These are phyloP conservation scores for Galagoides demidoff DNA, from an alignment of 2,797 vertebrate species.

Conservation along the genomic window DNA sequence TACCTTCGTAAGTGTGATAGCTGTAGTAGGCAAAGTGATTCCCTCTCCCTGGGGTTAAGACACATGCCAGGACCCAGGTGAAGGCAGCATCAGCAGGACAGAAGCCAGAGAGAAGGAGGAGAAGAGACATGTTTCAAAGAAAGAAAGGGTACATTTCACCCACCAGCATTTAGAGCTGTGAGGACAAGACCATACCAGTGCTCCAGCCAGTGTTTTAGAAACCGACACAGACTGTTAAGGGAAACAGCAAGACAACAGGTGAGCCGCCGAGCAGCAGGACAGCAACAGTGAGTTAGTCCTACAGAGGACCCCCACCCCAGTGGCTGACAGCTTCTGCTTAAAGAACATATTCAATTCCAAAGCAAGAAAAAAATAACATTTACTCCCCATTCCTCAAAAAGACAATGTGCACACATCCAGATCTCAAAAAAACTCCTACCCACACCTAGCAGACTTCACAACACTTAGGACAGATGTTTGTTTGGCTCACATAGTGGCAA, in stretches of 20 bases:
- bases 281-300: not conserved
- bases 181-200: constrained; percentile 50
- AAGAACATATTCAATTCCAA: not conserved
- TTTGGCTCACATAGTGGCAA: not conserved
- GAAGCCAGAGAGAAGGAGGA: constrained; percentile 89
- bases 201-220: constrained; percentile 68
- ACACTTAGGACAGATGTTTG: accelerated
- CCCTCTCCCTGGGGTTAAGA: constrained; percentile 96
- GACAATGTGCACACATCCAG: not conserved
- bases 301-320: not conserved
- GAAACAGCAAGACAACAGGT: constrained; percentile 61
- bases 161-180: constrained; percentile 66
- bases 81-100: constrained; percentile 91
- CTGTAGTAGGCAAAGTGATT: constrained; percentile 98
- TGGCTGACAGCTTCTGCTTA: not conserved
- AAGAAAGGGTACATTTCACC: constrained; percentile 72
- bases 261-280: constrained; percentile 65
- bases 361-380: not conserved
- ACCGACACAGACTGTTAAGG: constrained; percentile 73
- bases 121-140: constrained; percentile 86
- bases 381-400: not conserved
- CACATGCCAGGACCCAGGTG: constrained; percentile 93
- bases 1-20: constrained; percentile 97
- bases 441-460: not conserved
- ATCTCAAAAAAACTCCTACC: not conserved